Evolutionary conservation across 1,140 invertebrate genomes (phyloP), one percentile per base, ranked within the genome.

Genomic region (Drosophila sturtevanti): DNA sequence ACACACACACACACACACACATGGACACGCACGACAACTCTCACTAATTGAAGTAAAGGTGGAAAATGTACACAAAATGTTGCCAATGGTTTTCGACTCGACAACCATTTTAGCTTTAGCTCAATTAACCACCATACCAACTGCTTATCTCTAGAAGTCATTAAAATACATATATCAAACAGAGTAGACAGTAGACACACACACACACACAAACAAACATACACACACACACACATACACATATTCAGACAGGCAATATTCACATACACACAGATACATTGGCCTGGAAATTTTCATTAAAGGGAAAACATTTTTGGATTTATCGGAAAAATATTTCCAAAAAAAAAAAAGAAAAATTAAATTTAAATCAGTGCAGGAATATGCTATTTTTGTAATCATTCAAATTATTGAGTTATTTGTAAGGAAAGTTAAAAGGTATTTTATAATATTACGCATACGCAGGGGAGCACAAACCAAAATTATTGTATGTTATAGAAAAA

Each of bases 61-160:
- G 41, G 14, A 48, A 21, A 48, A 48, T 48, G 41, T 18, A 21
- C 10, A 18, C 10, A 18, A 48, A 48, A 48, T 21, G 41, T 48
- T 48, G 9, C 7, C 41, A 14, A 18, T 44, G 41, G 41, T 44
- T 16, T 9, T 16, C 14, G 6, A 48, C 41, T 48, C 16, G 41
- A 48, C 41, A 48, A 48, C 41, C 74, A 63, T 41, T 73, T 77
- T 62, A 72, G 71, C 67, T 66, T 74, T 67, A 58, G 75, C 72
- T 78, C 75, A 78, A 78, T 78, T 78, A 78, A 78, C 66, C 66
- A 66, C 63, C 71, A 58, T 74, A 77, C 68, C 62, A 70, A 52
- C 48, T 34, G 71, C 14, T 38, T 38, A 67, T 38, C 54, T 64
- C 34, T 72, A 68, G 70, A 72, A 78, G 74, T 78, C 75, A 78